Evolutionary conservation across 1,140 invertebrate species (phyloP), one percentile per base, ranked within the genome.

Genomic region (Anadara kagoshimensis): DNA sequence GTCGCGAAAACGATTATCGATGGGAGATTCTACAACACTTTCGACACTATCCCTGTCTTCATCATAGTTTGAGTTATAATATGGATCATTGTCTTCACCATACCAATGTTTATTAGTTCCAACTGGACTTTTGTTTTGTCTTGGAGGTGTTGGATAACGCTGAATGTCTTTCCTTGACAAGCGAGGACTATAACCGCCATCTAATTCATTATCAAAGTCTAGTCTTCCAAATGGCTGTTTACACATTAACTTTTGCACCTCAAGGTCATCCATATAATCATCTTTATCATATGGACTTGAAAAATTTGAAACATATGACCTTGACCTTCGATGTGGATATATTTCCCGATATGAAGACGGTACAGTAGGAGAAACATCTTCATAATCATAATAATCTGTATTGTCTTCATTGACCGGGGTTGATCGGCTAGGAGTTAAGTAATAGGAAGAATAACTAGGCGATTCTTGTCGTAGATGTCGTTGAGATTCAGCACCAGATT

Each of bases 281-380:
- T 77, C 77, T n/a, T 58, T 53, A 67, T 78, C 67, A 45, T 56
- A 54, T 49, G 69, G 69, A 26, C 63, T 64, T 29, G 77, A 72
- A 53, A 74, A 78, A 41, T 78, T 77, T 47, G 76, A 62, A 26
- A 67, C 73, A 61, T 76, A 76, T 20, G 80, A 79, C 53, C 65
- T 67, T 47, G 78, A 65, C 45, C 78, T 81, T 51, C 85, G 74
- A 69, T 86, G 85, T 20, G 85, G 85, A 56, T 86, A 86, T 36
- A 86, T 86, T 70, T 85, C 83, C 29, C 78, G 75, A 43, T 68
- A 74, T 16, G 59, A 63, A 49, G 73, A 73, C n/a, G 71, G 69
- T 24, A 78, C 69, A n/a, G 71, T 57, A 5, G 82, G 81, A 7
- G 82, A 84, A 49, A 79, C 59, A 24, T 84, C 81, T 11, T 85